These are phyloP conservation scores for Cremastinae sp. DNA, from an alignment of 2,888 invertebrate genomes.

Conservation along the genomic window DNA sequence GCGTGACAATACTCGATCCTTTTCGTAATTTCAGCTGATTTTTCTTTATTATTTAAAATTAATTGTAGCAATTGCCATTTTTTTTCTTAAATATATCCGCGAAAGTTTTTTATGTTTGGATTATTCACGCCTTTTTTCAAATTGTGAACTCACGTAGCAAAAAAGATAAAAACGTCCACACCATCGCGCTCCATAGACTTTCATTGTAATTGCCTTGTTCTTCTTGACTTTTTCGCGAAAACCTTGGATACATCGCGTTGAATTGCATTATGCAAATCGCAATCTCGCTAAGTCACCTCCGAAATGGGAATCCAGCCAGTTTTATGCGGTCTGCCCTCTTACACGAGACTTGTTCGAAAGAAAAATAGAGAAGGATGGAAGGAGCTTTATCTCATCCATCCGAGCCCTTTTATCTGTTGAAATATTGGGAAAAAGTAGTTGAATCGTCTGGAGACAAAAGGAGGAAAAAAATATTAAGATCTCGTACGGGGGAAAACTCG, in stretches of 20 bases:
- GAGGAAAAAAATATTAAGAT: too few relatives aligned
- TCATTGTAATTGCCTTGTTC: constrained; percentile 80
- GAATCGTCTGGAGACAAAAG: not conserved
- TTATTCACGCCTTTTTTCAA: not conserved
- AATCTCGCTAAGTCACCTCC: constrained; percentile 76
- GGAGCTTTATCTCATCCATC: constrained; percentile 13
- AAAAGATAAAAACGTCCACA: constrained; percentile 70
- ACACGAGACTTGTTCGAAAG: constrained; percentile 11
- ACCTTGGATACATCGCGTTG: constrained; percentile 71
- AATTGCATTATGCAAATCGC: constrained; percentile 79
- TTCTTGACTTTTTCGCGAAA: constrained; percentile 77
- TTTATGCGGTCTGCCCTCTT: constrained; percentile 9
- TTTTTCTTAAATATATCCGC: not conserved
- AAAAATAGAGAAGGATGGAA: constrained; percentile 7
- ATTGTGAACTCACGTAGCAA: constrained; percentile 62
- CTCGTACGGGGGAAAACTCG: too few relatives aligned
- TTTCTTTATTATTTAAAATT: not conserved
- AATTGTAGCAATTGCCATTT: not conserved
- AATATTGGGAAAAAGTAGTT: constrained; percentile 9
- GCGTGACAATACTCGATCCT: constrained; percentile 1
- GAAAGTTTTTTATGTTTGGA: too few relatives aligned
- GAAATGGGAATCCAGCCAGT: constrained; percentile 43
- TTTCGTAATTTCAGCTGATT: constrained; percentile 32
- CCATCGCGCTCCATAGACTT: constrained; percentile 76
- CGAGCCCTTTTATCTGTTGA: constrained; percentile 8